Conservation (phyloP, 2,797 vertebrate genomes). For the Coranthus polyacanthus region DNA sequence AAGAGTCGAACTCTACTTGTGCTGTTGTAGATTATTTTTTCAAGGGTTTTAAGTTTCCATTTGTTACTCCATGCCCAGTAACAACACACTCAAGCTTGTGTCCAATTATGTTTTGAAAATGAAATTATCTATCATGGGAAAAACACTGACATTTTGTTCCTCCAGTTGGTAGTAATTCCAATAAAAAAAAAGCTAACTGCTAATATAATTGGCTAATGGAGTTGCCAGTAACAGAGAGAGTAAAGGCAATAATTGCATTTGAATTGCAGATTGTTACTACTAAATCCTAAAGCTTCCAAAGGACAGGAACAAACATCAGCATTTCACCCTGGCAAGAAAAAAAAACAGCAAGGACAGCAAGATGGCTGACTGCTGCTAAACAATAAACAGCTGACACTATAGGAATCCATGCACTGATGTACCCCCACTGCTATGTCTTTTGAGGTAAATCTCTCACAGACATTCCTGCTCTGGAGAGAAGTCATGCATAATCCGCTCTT, state of each 20-base stretch:
- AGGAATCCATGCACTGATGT: constrained; percentile 67
- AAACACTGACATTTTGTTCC: constrained; percentile 55
- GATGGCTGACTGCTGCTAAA: constrained; percentile 72
- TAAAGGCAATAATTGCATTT: constrained; percentile 75
- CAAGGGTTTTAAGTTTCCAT: constrained; percentile 42
- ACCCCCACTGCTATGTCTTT: constrained; percentile 58
- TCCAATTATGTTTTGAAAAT: constrained; percentile 70
- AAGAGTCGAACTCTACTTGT: constrained; percentile 6
- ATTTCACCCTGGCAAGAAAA: constrained; percentile 61
- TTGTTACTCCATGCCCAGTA: constrained; percentile 36
- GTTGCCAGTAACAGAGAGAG: constrained; percentile 47
- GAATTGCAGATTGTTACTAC: constrained; percentile 72
- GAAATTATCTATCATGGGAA: constrained; percentile 62
- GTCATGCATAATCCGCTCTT: constrained; percentile 50
- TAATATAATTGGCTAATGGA: constrained; percentile 65
- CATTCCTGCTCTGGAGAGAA: constrained; percentile 52
- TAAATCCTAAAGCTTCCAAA: constrained; percentile 64
- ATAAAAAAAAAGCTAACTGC: constrained; percentile 58
- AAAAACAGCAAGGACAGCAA: constrained; percentile 81
- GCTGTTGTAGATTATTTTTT: constrained; percentile 47
- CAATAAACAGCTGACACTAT: constrained; percentile 82
- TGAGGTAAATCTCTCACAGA: constrained; percentile 59
- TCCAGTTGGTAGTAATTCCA: constrained; percentile 46
- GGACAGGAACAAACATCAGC: constrained; percentile 79
- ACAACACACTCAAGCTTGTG: constrained; percentile 37